Conservation (phyloP, 2,888 invertebrate genomes). For the Syrista parreyssii region DNA sequence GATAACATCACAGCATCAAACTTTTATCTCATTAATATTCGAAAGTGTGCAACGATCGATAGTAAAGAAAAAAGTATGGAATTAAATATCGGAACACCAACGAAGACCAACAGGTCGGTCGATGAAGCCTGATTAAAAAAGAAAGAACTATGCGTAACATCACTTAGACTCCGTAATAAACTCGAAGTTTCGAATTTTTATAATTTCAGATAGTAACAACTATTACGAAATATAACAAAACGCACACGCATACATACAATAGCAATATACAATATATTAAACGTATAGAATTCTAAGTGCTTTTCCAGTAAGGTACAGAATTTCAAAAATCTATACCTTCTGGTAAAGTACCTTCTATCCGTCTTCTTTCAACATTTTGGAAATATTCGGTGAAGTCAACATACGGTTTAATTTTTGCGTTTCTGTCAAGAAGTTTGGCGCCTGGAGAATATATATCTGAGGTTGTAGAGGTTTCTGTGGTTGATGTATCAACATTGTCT, state of each 20-base stretch:
- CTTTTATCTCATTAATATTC: background rate
- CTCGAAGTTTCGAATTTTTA: background rate
- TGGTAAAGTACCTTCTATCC: slow-evolving; percentile 75
- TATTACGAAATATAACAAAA: background rate
- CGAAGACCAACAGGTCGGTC: background rate
- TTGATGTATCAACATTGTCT: slow-evolving; percentile 56
- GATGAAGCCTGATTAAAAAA: background rate
- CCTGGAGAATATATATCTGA: slow-evolving; percentile 60
- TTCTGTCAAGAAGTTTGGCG: slow-evolving; percentile 70
- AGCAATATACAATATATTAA: slow-evolving; percentile 1
- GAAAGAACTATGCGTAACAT: background rate
- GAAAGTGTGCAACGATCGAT: background rate
- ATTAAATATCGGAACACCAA: background rate
- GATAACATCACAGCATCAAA: background rate
- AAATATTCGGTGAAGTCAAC: slow-evolving; percentile 88
- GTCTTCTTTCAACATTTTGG: slow-evolving; percentile 76
- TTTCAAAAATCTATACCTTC: slow-evolving; percentile 69
- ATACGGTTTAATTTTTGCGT: slow-evolving; percentile 81
- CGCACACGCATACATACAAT: background rate
- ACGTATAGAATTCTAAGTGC: background rate
- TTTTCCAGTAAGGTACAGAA: background rate
- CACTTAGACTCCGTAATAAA: background rate
- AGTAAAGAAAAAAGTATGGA: background rate
- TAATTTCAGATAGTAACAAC: background rate
- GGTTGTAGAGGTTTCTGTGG: slow-evolving; percentile 60